Conservation (phyloP, 1,140 invertebrate genomes). For the Sipha flava region DNA sequence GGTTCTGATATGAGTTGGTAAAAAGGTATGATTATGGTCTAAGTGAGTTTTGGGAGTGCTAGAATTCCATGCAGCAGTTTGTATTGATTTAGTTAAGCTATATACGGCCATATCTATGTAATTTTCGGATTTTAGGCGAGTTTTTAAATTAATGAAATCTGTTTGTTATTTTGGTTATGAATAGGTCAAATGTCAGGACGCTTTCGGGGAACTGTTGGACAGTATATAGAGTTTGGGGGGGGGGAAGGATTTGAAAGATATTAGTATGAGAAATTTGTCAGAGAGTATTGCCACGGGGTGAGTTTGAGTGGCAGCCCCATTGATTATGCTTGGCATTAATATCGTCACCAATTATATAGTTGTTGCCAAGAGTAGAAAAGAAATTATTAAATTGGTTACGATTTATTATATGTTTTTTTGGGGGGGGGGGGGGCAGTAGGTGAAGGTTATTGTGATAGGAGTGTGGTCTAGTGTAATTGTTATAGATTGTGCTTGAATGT, state of each 20-base stretch:
- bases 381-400: neutral
- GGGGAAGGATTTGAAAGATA: neutral
- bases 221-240: slow-evolving; percentile 13
- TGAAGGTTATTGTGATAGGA: neutral
- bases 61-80: neutral
- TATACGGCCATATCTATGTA: neutral
- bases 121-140: neutral
- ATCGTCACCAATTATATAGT: slow-evolving; percentile 2
- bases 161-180: neutral
- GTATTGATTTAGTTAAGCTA: neutral
- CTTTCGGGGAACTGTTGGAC: neutral
- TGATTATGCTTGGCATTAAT: slow-evolving; percentile 8
- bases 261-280: neutral
- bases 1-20: neutral
- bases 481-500: neutral
- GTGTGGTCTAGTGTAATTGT: neutral
- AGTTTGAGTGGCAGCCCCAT: neutral
- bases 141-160: neutral
- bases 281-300: neutral
- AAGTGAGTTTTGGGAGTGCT: neutral
- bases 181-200: slow-evolving; percentile 5
- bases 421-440: slow-evolving; percentile 10
- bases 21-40: neutral
- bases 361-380: neutral
- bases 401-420: no score